Evolutionary conservation across 2,797 vertebrate species (phyloP).

Genomic region (Gymnopithys bicolor): DNA sequence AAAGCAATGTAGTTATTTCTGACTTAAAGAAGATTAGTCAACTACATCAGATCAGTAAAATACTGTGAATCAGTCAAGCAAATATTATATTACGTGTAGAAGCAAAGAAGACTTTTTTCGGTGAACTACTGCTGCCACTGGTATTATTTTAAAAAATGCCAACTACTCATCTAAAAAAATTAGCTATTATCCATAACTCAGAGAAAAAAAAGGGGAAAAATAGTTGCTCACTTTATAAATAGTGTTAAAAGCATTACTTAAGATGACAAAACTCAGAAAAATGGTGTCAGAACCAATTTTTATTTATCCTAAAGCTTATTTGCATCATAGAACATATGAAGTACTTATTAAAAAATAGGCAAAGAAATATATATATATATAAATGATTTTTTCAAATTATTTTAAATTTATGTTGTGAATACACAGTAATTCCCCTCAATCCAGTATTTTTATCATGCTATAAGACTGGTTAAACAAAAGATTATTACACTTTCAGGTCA

Average conservation of each 20-base stretch:
- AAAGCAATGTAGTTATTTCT: neutral
- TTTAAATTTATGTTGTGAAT: neutral
- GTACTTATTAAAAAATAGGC: neutral
- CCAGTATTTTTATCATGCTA: neutral
- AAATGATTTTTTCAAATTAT: neutral
- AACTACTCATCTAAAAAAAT: neutral
- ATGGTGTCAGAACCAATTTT: neutral
- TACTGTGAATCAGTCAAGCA: neutral
- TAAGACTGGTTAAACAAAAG: neutral
- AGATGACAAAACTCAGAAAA: neutral
- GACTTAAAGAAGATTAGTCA: neutral
- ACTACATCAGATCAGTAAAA: neutral
- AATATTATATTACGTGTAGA: neutral
- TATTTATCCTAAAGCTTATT: neutral
- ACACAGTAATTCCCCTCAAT: neutral
- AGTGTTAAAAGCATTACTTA: neutral
- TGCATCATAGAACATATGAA: neutral
- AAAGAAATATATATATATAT: too few species aligned
- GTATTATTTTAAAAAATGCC: accelerated
- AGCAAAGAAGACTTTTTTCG: neutral
- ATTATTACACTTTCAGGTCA: neutral
- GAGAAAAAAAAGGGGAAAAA: neutral
- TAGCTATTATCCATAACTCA: neutral
- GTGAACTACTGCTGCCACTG: neutral
- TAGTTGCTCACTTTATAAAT: neutral